These are phyloP conservation scores for Tenthredo distinguenda DNA, from an alignment of 2,888 invertebrate species.

Conservation along the genomic window DNA sequence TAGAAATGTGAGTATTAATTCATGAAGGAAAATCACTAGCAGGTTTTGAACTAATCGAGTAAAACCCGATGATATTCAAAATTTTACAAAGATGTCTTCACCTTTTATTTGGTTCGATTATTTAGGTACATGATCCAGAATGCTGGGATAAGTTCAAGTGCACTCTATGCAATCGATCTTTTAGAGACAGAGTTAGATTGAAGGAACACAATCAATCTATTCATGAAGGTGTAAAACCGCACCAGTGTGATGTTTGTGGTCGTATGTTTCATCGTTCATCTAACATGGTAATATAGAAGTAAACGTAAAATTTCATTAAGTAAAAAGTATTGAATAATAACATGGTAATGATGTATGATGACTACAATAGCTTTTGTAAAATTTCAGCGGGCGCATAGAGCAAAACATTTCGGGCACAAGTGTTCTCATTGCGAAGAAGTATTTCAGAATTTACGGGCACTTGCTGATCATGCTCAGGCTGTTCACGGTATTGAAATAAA, in stretches of 20 bases:
- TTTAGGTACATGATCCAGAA: constrained; percentile 56
- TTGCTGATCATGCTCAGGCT: constrained; percentile 58
- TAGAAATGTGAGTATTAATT: constrained; percentile 62
- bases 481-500: constrained; percentile 60
- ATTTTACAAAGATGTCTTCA: not conserved
- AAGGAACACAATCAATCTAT: constrained; percentile 64
- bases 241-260: constrained; percentile 66
- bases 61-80: not conserved
- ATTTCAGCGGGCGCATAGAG: constrained; percentile 62
- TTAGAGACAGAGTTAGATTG: constrained; percentile 64
- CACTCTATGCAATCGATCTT: constrained; percentile 64
- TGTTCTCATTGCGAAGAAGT: constrained; percentile 60
- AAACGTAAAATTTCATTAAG: not conserved
- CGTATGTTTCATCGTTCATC: constrained; percentile 65
- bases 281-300: constrained; percentile 62
- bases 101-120: not conserved
- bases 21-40: not conserved
- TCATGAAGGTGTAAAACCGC: constrained; percentile 65
- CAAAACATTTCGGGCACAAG: constrained; percentile 62
- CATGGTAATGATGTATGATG: not conserved
- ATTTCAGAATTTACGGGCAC: constrained; percentile 57
- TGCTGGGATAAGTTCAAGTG: constrained; percentile 57
- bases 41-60: not conserved
- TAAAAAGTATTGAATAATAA: not conserved
- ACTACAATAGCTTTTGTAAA: constrained; percentile 5